Conservation (phyloP, 2,113 vertebrate genomes). For the Nothocercus julius region DNA sequence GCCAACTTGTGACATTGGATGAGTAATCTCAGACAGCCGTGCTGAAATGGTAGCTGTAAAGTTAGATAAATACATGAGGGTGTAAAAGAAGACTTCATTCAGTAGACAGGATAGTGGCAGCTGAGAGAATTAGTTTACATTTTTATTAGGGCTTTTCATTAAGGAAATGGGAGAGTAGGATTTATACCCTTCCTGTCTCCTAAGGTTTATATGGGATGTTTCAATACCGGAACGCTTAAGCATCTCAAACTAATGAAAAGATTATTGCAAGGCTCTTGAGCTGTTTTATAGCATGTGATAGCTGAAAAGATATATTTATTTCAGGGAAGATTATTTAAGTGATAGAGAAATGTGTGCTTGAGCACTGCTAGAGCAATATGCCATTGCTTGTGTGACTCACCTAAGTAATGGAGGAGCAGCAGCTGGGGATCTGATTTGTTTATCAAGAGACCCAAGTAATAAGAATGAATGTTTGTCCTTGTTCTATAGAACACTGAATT, state of each 20-base stretch:
- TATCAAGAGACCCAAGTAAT: slow-evolving; percentile 9
- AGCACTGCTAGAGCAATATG: slow-evolving; percentile 15
- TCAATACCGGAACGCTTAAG: slow-evolving; percentile 37
- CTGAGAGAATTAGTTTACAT: slow-evolving; percentile 47
- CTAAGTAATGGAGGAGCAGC: not conserved
- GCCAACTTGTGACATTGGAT: not conserved
- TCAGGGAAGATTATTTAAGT: slow-evolving; percentile 49
- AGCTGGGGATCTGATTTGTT: slow-evolving; percentile 35
- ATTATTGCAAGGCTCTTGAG: slow-evolving; percentile 60
- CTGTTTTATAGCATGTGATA: slow-evolving; percentile 50
- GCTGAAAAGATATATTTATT: slow-evolving; percentile 56
- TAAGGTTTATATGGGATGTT: slow-evolving; percentile 46
- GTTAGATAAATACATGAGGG: slow-evolving; percentile 7
- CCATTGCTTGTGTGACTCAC: not conserved
- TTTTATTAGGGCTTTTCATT: slow-evolving; percentile 65
- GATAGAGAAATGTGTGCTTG: slow-evolving; percentile 16
- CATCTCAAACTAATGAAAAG: slow-evolving; percentile 67
- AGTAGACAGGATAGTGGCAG: not conserved
- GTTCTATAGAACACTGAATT: slow-evolving; percentile 4
- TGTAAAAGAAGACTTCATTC: slow-evolving; percentile 39
- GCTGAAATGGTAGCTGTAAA: slow-evolving; percentile 30
- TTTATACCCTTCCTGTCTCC: slow-evolving; percentile 33
- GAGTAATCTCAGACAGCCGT: not conserved
- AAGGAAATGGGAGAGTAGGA: slow-evolving; percentile 22
- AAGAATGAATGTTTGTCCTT: not conserved